Evolutionary conservation across 2,797 vertebrate genomes (phyloP).

Genomic region (Microhierax caerulescens): DNA sequence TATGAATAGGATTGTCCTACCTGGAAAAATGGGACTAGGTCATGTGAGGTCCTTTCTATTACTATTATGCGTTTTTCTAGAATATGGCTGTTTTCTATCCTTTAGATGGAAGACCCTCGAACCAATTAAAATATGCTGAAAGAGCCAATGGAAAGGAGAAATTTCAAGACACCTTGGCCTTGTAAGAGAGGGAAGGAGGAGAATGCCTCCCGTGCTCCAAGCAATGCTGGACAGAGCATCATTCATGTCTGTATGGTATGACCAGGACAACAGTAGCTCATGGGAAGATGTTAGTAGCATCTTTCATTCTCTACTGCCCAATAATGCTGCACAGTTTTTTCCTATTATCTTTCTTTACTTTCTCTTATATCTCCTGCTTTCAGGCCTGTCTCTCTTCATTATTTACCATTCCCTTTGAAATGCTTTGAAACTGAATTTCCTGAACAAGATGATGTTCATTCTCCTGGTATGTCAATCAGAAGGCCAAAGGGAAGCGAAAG

Average conservation of each 20-base stretch:
- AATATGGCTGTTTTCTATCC: fast-evolving
- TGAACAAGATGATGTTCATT: background rate
- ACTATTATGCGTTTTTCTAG: background rate
- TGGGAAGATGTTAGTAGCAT: background rate
- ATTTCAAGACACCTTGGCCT: background rate
- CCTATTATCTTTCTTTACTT: background rate
- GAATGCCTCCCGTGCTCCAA: background rate
- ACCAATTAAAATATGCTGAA: background rate
- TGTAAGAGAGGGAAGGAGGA: background rate
- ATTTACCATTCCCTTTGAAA: conserved; percentile 22
- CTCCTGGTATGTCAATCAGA: background rate
- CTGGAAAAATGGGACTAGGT: background rate
- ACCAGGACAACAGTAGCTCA: background rate
- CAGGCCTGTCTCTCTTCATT: background rate
- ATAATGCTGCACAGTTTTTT: fast-evolving
- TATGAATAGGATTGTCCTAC: background rate
- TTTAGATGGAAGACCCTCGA: background rate
- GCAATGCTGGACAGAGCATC: background rate
- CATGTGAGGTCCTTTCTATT: background rate
- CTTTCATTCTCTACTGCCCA: background rate
- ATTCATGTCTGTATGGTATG: background rate
- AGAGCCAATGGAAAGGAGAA: background rate
- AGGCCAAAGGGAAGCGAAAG: background rate
- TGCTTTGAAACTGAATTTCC: background rate
- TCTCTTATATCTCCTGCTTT: background rate